Base-by-base conservation (phyloP, 2,113 vertebrate species). In the Tupaia tana region DNA sequence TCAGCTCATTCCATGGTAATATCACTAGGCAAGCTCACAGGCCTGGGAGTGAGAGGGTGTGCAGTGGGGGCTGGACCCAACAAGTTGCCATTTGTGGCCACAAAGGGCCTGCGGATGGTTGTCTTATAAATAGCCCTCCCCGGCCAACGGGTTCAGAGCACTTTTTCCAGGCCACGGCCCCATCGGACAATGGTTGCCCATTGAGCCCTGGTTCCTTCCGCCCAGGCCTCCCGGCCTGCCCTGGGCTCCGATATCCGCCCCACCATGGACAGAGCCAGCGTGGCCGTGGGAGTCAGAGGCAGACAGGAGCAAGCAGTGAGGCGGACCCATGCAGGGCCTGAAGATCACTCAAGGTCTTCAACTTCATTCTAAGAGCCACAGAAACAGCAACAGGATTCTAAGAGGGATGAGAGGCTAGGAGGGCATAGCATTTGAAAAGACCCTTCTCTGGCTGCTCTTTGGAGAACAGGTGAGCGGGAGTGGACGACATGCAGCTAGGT, bases 121-220 rank as follows among this genome's bases (percentile, higher is more conserved):
- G 3, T 24, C 79, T 54, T n/a, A 15, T 29, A 43, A 66, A 59
- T 11, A 71, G 67, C 31, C 2, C 16, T 20, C 64, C 16, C 20
- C 2, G 0, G 43, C 52, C 20, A 0, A 0, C 3, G 12, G n/a
- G 29, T 43, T 6, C 58, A 10, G 27, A 54, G 10, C 11, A 13
- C 1, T 4, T 74, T 74, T 15, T 43, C 71, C 73, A 16, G 73
- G 9, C 63, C 29, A 8, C 18, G 2, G 31, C 63, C 59, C 54
- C 11, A 14, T 12, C 3, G 11, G n/a, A 69, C 61, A 82, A 70
- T 20, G 52, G 24, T 24, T 12, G 24, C 5, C 8, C 59, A 29
- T 27, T 6, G n/a, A 71, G 64, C 75, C 16, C 34, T 43, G 5
- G 75, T 34, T 59, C 61, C 31, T 20, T 25, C n/a, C 1, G 1